Evolutionary conservation across 2,888 invertebrate genomes (phyloP).

Genomic region (Nomada goodeniana): DNA sequence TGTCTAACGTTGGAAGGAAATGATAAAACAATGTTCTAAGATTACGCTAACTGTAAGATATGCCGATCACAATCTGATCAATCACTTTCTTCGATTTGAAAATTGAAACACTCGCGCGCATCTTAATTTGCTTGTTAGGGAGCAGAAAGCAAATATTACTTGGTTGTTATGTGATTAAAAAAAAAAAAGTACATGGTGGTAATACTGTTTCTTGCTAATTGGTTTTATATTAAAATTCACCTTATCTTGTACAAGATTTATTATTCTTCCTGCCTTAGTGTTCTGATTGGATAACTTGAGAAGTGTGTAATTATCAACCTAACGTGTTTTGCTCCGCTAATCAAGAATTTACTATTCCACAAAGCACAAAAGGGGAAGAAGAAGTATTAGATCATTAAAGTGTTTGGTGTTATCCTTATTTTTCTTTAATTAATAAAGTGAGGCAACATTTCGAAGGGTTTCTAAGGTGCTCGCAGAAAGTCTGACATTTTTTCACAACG

Average conservation of each 20-base stretch:
- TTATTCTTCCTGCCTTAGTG: background rate
- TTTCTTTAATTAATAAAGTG: background rate
- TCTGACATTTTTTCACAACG: slow-evolving; percentile 5
- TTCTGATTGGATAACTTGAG: background rate
- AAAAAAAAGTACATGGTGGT: background rate
- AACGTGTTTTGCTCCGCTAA: background rate
- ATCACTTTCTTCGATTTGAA: too few species aligned
- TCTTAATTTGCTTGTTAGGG: too few species aligned
- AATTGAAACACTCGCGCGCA: background rate
- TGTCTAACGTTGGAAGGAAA: too few species aligned
- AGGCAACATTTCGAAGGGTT: background rate
- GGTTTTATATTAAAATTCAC: background rate
- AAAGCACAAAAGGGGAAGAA: background rate
- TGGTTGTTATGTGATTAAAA: background rate
- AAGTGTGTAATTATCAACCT: background rate
- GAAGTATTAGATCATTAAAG: background rate
- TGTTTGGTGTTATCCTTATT: background rate
- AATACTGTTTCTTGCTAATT: background rate
- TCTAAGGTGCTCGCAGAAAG: slow-evolving; percentile 10
- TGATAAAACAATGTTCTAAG: too few species aligned
- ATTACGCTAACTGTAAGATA: too few species aligned
- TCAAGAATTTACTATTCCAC: background rate
- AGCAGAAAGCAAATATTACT: background rate
- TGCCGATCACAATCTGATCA: background rate
- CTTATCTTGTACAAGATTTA: background rate